Evolutionary conservation across 2,888 invertebrate genomes (phyloP).

Genomic region (Cosmopolites sordidus): DNA sequence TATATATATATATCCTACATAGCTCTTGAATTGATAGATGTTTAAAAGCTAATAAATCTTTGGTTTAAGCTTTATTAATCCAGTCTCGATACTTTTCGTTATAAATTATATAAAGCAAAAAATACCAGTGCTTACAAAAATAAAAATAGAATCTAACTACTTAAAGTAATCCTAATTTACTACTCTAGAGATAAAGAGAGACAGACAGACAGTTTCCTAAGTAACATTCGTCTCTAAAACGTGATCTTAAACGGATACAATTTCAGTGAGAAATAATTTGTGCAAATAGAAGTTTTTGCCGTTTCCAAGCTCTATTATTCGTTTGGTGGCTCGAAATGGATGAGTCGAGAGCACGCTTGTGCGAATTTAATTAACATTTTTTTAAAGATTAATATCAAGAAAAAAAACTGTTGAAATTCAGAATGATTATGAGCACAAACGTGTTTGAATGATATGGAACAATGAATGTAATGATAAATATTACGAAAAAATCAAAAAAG

Average conservation of each 20-base stretch:
- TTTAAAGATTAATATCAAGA: too few relatives aligned
- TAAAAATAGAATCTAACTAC: too few relatives aligned
- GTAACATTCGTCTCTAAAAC: conserved; percentile 7
- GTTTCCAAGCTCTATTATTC: background rate
- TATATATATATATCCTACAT: too few relatives aligned
- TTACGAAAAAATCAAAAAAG: conserved; percentile 15
- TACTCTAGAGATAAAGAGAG: conserved; percentile 21
- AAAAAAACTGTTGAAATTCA: background rate
- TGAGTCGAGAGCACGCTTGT: background rate
- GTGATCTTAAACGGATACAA: conserved; percentile 1
- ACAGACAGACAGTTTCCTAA: conserved; percentile 15
- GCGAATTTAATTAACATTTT: background rate
- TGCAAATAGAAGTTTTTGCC: background rate
- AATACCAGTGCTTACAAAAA: too few relatives aligned
- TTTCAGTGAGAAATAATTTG: background rate
- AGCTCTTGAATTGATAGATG: too few relatives aligned
- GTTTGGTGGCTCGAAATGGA: background rate
- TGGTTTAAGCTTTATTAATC: too few relatives aligned
- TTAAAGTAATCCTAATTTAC: too few relatives aligned
- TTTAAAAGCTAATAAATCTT: too few relatives aligned
- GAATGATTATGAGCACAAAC: background rate
- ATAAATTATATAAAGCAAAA: too few relatives aligned
- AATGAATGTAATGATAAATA: conserved; percentile 18
- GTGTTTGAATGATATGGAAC: background rate
- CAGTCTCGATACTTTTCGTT: too few relatives aligned